Evolutionary conservation across 2,113 vertebrate genomes (phyloP), one percentile per base, ranked within the genome.

Genomic region (Marmota monax): DNA sequence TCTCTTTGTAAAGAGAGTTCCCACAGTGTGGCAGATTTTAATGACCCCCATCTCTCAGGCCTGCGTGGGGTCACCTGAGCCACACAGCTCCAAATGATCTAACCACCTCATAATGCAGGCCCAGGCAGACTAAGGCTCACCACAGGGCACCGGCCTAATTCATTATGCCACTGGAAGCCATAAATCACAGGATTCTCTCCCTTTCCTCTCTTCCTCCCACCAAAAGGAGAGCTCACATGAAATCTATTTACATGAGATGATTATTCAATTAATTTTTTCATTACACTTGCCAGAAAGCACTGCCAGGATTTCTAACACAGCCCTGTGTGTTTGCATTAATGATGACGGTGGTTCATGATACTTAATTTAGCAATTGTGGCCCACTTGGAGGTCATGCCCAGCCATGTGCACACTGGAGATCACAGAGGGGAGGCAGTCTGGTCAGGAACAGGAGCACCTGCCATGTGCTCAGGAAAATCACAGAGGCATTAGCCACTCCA

Each of bases 221-320:
- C 97, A 91, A 89, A 61, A 90, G 1, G 95, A 70, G 89, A 90
- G 96, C 95, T 98, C 97, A 98, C 98, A 97, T 98, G 98, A 96
- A 98, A 98, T 98, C 97, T 98, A 98, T 98, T 98, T 98, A 98
- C 98, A 98, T 69, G 63, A 96, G 93, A 98, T 97, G 95, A 99
- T 98, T 98, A 98, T 98, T 98, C 98, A 98, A 98, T 99, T 98
- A 98, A 98, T 97, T 98, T 99, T 98, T 98, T 98, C 98, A 98
- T 98, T 98, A 98, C 96, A 98, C 97, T 98, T 98, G 98, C 98
- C 98, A 98, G 90, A 98, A 98, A 98, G 97, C 97, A 97, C 98
- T 97, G 97, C 97, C 84, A 27, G 3, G 97, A 96, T 98, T 97
- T 97, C 96, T 96, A 96, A 97, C 96, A 97, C 96, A 95, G 97